Conservation (phyloP, 2,888 invertebrate species). For the Fragum sueziense region DNA sequence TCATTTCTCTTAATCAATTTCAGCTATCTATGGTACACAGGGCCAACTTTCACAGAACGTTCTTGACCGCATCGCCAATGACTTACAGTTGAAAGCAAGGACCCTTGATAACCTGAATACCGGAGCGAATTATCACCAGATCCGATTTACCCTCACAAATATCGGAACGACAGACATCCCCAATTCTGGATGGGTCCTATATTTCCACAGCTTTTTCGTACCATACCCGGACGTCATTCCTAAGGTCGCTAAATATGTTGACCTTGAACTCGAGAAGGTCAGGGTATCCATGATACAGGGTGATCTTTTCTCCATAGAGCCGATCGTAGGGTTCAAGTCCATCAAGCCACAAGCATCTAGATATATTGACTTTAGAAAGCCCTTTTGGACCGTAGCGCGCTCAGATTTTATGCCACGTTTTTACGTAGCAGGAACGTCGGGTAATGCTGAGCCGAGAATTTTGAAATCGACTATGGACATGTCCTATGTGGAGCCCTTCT, state of each 20-base stretch:
- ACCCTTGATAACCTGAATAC: conserved; percentile 55
- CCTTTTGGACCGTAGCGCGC: conserved; percentile 65
- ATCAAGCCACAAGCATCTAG: conserved; percentile 40
- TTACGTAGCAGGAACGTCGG: conserved; percentile 56
- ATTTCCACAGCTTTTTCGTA: conserved; percentile 71
- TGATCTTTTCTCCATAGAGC: conserved; percentile 61
- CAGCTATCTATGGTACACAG: neutral
- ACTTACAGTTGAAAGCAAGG: conserved; percentile 41
- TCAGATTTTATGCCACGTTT: conserved; percentile 72
- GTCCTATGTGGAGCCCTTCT: conserved; percentile 64
- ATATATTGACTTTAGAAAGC: conserved; percentile 44
- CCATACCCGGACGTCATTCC: conserved; percentile 67
- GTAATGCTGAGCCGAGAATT: conserved; percentile 51
- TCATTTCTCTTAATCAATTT: no score
- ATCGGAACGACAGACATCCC: conserved; percentile 38
- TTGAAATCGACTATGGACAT: conserved; percentile 61
- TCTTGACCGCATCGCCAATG: conserved; percentile 45
- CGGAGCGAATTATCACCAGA: conserved; percentile 40
- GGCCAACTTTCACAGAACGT: conserved; percentile 28
- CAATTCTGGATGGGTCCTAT: conserved; percentile 65
- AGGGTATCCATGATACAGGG: conserved; percentile 63
- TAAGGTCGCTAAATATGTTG: conserved; percentile 24
- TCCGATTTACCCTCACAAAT: conserved; percentile 49
- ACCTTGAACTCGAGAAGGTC: conserved; percentile 53
- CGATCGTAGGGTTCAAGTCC: conserved; percentile 53